Evolutionary conservation across 2,888 invertebrate genomes (phyloP).

Genomic region (Galerucella pusilla): DNA sequence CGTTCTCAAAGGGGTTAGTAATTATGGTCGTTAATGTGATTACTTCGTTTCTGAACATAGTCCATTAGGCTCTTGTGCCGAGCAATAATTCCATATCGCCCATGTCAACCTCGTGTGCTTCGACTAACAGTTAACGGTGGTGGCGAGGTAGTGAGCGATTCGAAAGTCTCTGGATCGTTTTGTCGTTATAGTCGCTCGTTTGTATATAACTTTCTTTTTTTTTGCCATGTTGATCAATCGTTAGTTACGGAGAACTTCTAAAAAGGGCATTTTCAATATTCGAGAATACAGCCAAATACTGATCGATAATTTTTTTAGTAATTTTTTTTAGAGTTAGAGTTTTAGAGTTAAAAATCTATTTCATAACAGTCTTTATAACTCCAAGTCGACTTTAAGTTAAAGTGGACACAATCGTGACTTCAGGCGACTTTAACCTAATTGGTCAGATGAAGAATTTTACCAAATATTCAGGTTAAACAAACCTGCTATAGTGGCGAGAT

Average conservation of each 20-base stretch:
- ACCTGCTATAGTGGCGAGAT: too few relatives aligned
- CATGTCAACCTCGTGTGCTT: conserved; percentile 51
- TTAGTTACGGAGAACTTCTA: conserved; percentile 13
- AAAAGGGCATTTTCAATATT: conserved; percentile 17
- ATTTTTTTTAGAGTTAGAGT: too few relatives aligned
- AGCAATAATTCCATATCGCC: conserved; percentile 64
- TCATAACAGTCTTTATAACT: too few relatives aligned
- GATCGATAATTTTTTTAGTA: not conserved
- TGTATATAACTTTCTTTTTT: conserved; percentile 11
- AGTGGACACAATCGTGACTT: too few relatives aligned
- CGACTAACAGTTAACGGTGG: conserved; percentile 14
- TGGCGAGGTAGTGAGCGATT: not conserved
- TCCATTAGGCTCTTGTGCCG: conserved; percentile 65
- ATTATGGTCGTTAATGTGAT: conserved; percentile 76
- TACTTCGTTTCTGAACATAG: conserved; percentile 68
- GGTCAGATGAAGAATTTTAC: too few relatives aligned
- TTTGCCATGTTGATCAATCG: conserved; percentile 8
- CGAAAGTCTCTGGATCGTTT: conserved; percentile 6
- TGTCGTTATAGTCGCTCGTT: conserved; percentile 7
- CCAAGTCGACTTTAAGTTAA: too few relatives aligned
- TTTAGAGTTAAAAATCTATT: too few relatives aligned
- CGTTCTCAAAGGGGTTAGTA: conserved; percentile 72
- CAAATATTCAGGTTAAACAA: too few relatives aligned
- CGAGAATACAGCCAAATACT: not conserved
- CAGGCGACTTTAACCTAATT: too few relatives aligned